Percentiles rank a stretch among this genome's conserved stretches.
These are phyloP conservation scores for Prionailurus viverrinus DNA, from an alignment of 2,113 vertebrate species.

Conservation along the genomic window DNA sequence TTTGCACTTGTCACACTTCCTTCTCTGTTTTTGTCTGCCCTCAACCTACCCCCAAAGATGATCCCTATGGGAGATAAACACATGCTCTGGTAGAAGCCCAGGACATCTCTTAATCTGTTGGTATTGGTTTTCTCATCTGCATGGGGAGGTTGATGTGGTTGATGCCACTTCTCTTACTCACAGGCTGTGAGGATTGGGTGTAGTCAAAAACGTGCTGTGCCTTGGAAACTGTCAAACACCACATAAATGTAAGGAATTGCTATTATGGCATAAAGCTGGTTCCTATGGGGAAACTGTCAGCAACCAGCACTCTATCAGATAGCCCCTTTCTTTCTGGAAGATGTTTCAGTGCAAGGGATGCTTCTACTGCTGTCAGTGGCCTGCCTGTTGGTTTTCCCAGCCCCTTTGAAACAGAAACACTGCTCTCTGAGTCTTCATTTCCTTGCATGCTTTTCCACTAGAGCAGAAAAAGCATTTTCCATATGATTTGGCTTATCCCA, in stretches of 20 bases:
- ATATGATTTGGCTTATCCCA: background rate
- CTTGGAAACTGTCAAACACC: slow-evolving; percentile 40
- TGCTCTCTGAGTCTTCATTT: background rate
- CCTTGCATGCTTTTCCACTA: background rate
- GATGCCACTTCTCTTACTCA: background rate
- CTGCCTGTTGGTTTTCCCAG: background rate
- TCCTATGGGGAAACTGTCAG: background rate
- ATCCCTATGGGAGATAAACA: background rate
- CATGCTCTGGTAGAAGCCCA: background rate
- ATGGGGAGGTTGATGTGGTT: background rate
- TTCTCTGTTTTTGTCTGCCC: background rate
- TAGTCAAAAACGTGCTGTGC: background rate
- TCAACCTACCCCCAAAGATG: background rate
- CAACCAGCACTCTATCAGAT: background rate
- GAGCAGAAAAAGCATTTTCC: slow-evolving; percentile 1
- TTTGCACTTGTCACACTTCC: background rate
- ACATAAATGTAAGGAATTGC: background rate
- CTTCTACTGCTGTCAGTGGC: background rate
- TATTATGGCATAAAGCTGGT: background rate
- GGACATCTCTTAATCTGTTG: background rate
- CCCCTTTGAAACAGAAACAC: background rate
- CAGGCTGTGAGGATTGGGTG: background rate
- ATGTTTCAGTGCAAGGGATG: background rate
- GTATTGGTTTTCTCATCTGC: background rate
- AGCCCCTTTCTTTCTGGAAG: background rate